Percentiles rank a stretch among this genome's conserved stretches.
Conservation (phyloP, 2,113 vertebrate species). For the Tachysurus fulvidraco region DNA sequence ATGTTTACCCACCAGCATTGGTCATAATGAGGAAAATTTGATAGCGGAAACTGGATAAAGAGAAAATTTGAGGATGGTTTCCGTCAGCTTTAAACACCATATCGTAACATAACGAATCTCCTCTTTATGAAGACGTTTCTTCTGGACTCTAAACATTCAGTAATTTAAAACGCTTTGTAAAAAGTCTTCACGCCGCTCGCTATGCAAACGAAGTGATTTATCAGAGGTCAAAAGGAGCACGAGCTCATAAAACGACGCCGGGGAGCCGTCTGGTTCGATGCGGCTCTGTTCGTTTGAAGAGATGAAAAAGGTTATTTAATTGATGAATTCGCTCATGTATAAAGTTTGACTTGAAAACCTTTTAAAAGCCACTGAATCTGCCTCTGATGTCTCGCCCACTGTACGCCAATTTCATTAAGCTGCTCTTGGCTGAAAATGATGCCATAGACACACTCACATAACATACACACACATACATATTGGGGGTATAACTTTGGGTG, state of each 20-base stretch:
- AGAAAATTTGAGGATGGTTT: not conserved
- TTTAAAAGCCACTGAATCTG: not conserved
- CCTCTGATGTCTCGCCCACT: not conserved
- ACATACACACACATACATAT: not conserved
- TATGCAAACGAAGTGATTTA: not conserved
- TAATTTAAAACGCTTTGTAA: not conserved
- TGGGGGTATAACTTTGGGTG: not conserved
- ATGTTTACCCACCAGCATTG: not conserved
- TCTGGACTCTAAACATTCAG: not conserved
- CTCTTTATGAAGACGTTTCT: not conserved
- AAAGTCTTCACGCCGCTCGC: not conserved
- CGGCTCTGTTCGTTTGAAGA: not conserved
- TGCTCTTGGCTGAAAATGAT: constrained; percentile 22
- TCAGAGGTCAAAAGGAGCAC: not conserved
- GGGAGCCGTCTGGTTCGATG: not conserved
- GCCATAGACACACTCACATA: not conserved
- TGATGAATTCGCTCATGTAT: not conserved
- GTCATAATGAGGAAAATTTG: not conserved
- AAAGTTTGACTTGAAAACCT: constrained; percentile 6
- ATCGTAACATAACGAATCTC: not conserved
- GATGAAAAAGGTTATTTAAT: not conserved
- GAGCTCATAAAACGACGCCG: not conserved
- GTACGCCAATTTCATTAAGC: not conserved
- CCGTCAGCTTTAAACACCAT: not conserved
- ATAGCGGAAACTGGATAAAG: not conserved